A percentile compares a stretch with the other conserved stretches of the same genome.
Conservation (phyloP, 1,140 invertebrate genomes). For the Ruditapes philippinarum region DNA sequence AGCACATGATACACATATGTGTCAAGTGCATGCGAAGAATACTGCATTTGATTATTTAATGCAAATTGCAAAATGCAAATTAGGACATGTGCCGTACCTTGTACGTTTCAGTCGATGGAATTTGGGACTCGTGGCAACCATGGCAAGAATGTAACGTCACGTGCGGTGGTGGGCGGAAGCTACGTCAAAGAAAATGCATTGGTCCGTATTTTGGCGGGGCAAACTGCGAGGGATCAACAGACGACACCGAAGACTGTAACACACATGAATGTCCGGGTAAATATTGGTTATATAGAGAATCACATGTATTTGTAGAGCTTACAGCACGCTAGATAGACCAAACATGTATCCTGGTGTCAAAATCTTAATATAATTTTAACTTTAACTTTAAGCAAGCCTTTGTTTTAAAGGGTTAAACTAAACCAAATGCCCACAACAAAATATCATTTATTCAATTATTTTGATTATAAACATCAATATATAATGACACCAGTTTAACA, state of each 20-base stretch:
- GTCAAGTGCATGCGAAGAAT: too few relatives aligned
- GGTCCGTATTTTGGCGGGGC: constrained; percentile 68
- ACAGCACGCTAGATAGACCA: not conserved
- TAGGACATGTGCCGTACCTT: too few relatives aligned
- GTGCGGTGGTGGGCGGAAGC: constrained; percentile 94
- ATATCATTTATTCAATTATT: too few relatives aligned
- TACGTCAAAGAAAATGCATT: constrained; percentile 87
- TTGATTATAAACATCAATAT: too few relatives aligned
- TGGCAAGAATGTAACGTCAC: constrained; percentile 96
- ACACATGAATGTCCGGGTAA: constrained; percentile 71
- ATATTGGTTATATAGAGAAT: not conserved
- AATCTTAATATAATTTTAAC: too few relatives aligned
- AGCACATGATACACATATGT: too few relatives aligned
- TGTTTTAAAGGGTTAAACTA: too few relatives aligned
- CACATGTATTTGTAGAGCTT: constrained; percentile 1
- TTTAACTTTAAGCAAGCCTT: too few relatives aligned
- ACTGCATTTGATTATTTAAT: too few relatives aligned
- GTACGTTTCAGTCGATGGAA: constrained; percentile 78
- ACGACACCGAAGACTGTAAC: constrained; percentile 65
- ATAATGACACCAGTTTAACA: too few relatives aligned
- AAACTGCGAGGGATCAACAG: constrained; percentile 57
- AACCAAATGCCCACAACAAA: too few relatives aligned
- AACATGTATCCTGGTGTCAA: not conserved
- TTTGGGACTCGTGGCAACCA: constrained; percentile 88
- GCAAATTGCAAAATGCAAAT: too few relatives aligned